These are phyloP conservation scores for Xanthia icteritia DNA, from an alignment of 2,888 invertebrate genomes.

Conservation along the genomic window DNA sequence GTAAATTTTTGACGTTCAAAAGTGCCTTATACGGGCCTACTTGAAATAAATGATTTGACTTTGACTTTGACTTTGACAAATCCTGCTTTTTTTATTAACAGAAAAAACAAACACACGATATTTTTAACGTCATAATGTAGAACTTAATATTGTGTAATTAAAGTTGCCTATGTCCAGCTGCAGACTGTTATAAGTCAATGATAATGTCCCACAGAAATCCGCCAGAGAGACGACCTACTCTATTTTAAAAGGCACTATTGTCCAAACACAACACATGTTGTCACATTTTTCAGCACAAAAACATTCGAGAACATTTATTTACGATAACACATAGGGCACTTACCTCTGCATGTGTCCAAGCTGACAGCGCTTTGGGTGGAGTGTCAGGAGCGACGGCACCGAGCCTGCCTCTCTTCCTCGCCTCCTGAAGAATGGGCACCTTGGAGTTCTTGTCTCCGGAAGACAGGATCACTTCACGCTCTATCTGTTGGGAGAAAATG, in stretches of 20 bases:
- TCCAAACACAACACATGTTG: slow-evolving; percentile 27
- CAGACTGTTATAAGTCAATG: neutral
- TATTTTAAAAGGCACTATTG: neutral
- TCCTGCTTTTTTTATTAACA: no score
- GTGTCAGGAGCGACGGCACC: slow-evolving; percentile 94
- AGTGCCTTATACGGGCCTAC: no score
- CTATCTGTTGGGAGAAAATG: slow-evolving; percentile 90
- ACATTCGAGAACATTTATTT: neutral
- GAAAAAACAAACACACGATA: no score
- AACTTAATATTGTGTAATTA: neutral
- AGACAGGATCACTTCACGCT: slow-evolving; percentile 94
- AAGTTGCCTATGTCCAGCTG: neutral
- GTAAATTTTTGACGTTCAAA: no score
- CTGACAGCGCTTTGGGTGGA: slow-evolving; percentile 93
- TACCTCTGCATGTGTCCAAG: slow-evolving; percentile 91
- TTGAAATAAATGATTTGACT: no score
- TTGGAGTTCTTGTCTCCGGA: slow-evolving; percentile 94
- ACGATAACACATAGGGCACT: slow-evolving; percentile 17
- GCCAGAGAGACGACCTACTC: neutral
- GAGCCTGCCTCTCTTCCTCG: slow-evolving; percentile 90
- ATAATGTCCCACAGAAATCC: neutral
- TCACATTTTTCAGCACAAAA: neutral
- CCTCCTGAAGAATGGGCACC: slow-evolving; percentile 94
- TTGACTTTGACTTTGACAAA: no score
- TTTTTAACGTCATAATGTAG: neutral